Conservation (phyloP, 2,888 invertebrate species). For the Cybosia mesomella region DNA sequence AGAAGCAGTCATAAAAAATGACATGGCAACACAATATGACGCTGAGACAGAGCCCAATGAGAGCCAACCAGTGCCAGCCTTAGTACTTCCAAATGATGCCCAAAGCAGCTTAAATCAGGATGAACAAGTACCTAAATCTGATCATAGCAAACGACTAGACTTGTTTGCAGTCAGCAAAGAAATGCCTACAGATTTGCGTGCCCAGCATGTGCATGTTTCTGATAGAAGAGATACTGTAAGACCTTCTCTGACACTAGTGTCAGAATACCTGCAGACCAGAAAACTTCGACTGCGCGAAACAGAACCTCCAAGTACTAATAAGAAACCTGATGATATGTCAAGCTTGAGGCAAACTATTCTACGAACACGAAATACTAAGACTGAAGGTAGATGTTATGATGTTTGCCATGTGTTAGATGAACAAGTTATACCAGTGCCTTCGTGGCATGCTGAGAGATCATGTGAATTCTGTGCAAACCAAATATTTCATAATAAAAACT, state of each 20-base stretch:
- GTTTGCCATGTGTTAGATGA: constrained; percentile 77
- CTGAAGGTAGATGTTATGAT: constrained; percentile 71
- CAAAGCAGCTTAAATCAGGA: constrained; percentile 62
- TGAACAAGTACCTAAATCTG: constrained; percentile 59
- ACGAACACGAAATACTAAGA: constrained; percentile 65
- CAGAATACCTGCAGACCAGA: constrained; percentile 78
- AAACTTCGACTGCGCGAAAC: constrained; percentile 72
- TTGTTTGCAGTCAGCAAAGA: constrained; percentile 81
- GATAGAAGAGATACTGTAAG: constrained; percentile 56
- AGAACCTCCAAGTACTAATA: constrained; percentile 50
- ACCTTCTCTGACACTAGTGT: constrained; percentile 73
- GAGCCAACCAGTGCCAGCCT: constrained; percentile 69
- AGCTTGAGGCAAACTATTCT: constrained; percentile 76
- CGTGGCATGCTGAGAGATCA: constrained; percentile 69
- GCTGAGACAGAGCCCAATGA: constrained; percentile 65
- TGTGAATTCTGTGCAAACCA: constrained; percentile 57
- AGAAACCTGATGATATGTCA: constrained; percentile 68
- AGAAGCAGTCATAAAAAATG: constrained; percentile 53
- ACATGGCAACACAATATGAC: constrained; percentile 80
- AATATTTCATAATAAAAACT: constrained; percentile 33
- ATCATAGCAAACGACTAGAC: constrained; percentile 67
- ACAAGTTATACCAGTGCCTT: constrained; percentile 74
- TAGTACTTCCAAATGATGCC: constrained; percentile 67
- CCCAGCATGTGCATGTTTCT: constrained; percentile 53
- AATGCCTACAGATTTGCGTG: constrained; percentile 78